Percentiles rank a stretch among this genome's conserved stretches.
Evolutionary conservation across 2,113 vertebrate species (phyloP).

Genomic region (Glareola pratincola): DNA sequence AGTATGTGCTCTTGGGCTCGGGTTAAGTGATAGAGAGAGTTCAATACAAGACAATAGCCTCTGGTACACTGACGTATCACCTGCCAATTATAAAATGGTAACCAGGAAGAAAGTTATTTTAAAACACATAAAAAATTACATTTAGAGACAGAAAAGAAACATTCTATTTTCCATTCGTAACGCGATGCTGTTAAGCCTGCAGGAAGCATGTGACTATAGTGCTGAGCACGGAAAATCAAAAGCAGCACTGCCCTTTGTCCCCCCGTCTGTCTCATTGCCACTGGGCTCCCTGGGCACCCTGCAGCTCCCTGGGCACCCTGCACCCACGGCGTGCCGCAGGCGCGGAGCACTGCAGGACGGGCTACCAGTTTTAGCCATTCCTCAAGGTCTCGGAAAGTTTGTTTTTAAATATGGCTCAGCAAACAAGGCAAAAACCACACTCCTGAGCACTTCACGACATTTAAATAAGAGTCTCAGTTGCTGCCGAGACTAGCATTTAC

Average conservation of each 20-base stretch:
- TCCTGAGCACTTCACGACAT: neutral
- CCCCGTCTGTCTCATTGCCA: accelerated
- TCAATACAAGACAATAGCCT: slow-evolving; percentile 37
- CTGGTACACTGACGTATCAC: neutral
- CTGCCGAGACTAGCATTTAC: neutral
- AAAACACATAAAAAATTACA: neutral
- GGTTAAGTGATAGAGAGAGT: slow-evolving; percentile 11
- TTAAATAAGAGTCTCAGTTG: neutral
- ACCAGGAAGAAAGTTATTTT: neutral
- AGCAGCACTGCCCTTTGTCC: neutral
- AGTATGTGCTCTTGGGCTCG: neutral
- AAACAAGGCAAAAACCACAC: neutral
- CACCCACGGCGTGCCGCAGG: accelerated
- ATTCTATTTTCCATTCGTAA: neutral
- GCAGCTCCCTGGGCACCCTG: neutral
- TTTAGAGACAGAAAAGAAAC: neutral
- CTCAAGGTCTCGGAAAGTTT: neutral
- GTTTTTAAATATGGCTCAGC: neutral
- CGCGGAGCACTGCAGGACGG: neutral
- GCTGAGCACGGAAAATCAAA: neutral
- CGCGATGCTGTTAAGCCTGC: neutral
- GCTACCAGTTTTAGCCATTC: neutral
- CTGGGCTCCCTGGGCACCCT: neutral
- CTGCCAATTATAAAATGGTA: neutral
- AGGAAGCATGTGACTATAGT: neutral